Evolutionary conservation across 2,888 invertebrate genomes (phyloP).

Genomic region (Yponomeuta malinellus): DNA sequence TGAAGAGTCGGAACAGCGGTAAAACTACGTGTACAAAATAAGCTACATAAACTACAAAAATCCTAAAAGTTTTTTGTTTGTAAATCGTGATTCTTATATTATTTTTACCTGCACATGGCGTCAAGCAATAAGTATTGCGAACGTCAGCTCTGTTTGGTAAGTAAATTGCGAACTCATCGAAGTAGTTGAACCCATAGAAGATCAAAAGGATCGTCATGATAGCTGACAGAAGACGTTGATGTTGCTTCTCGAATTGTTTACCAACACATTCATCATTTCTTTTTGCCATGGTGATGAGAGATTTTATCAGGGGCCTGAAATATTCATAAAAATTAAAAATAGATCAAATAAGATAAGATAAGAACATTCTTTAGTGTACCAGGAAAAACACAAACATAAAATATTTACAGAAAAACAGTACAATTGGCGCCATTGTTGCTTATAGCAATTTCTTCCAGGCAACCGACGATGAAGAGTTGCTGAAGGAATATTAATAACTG

Average conservation of each 20-base stretch:
- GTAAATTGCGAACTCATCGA: neutral
- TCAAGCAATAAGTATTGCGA: neutral
- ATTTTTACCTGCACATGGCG: neutral
- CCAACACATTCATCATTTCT: neutral
- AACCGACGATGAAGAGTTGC: too few species aligned
- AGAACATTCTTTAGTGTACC: too few species aligned
- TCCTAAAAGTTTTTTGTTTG: too few species aligned
- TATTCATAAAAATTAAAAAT: neutral
- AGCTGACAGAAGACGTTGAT: neutral
- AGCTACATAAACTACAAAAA: too few species aligned
- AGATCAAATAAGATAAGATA: too few species aligned
- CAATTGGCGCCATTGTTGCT: too few species aligned
- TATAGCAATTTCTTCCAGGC: too few species aligned
- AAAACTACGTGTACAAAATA: too few species aligned
- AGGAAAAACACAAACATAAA: too few species aligned
- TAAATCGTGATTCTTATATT: neutral
- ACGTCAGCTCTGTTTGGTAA: neutral
- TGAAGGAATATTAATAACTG: too few species aligned
- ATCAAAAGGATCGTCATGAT: neutral
- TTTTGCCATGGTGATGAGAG: neutral
- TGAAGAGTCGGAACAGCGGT: too few species aligned
- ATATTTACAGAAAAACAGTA: too few species aligned
- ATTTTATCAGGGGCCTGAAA: neutral
- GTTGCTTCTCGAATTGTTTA: neutral
- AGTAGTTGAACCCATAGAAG: neutral